Base-by-base conservation (phyloP, 2,113 vertebrate genomes). In the Cyanoliseus patagonus region DNA sequence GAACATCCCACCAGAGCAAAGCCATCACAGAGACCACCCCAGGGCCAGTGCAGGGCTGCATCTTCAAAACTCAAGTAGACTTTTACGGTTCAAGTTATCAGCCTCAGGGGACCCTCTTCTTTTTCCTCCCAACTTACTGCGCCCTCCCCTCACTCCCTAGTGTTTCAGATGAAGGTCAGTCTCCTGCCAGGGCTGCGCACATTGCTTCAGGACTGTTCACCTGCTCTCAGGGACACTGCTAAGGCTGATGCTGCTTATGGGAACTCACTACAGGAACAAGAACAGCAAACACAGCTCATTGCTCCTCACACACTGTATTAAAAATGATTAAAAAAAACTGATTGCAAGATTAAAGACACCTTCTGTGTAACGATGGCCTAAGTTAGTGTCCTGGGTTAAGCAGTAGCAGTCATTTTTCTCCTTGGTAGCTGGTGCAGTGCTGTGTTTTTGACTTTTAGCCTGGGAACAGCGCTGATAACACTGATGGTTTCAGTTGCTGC, bases 161-260 rank as follows among this genome's bases (percentile, higher is more conserved):
- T 5, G 2, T 49, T 41, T 25, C 49, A 82, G 44, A 15, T 8
- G 20, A 28, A 41, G 17, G 20, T 11, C 11, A 46, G 10, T 7
- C 53, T 42, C 19, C 47, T 42, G 31, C 41, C 3, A 0, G 1
- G 1, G 46, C 15, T 1, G 4, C 20, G 13, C 37, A 5, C 0
- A 0, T 3, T 15, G 22, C 39, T 77, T 10, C 3, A 10, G 41
- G 41, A 9, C 53, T 11, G 16, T 3, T 42, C 11, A 2, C 22
- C 62, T 35, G 27, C 55, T 47, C 53, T 41, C 66, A 20, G 62
- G 19, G 13, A n/a, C 19, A 12, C 37, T 10, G 41, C 1, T 0
- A 25, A 31, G 64, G 61, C 44, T 51, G 51, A 6, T 18, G 3
- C 42, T 35, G 47, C 74, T n/a, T 80, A 44, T 0, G 0, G 31